A percentile compares a stretch with the other conserved stretches of the same genome.
Evolutionary conservation across 2,113 vertebrate genomes (phyloP).

Genomic region (Poeciliopsis occidentalis): DNA sequence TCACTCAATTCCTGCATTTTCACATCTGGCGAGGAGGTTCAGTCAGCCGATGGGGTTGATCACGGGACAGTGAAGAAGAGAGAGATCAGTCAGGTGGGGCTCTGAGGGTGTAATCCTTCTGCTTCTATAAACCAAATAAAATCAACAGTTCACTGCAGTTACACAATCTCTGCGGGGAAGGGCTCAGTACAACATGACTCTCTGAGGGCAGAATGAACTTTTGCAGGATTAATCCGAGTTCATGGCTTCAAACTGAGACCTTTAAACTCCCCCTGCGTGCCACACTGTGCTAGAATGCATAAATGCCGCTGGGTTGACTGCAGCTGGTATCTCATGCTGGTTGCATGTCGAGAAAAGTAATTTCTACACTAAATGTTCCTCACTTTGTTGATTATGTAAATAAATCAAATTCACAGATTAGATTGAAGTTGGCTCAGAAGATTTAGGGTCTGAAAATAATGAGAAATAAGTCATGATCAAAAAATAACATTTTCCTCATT

Average conservation of each 20-base stretch:
- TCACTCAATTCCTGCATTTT: conserved; percentile 13
- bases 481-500: too few species aligned
- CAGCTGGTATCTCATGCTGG: neutral
- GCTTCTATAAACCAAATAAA: conserved; percentile 57
- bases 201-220: conserved; percentile 69
- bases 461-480: too few species aligned
- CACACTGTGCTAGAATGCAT: conserved; percentile 29
- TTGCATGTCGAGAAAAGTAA: neutral
- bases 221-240: conserved; percentile 73
- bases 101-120: conserved; percentile 65
- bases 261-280: conserved; percentile 37
- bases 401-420: too few species aligned
- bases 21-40: conserved; percentile 40
- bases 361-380: too few species aligned
- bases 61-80: conserved; percentile 40
- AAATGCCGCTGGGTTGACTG: neutral
- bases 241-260: conserved; percentile 60
- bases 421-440: too few species aligned
- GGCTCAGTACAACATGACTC: conserved; percentile 50
- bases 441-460: too few species aligned
- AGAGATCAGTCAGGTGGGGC: conserved; percentile 58
- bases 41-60: conserved; percentile 41
- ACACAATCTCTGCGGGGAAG: conserved; percentile 67
- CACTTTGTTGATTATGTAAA: too few species aligned
- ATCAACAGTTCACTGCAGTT: conserved; percentile 67